phyloP scores from a whole-genome alignment of 1,140 invertebrate genomes.

The Capitella teleta region DNA sequence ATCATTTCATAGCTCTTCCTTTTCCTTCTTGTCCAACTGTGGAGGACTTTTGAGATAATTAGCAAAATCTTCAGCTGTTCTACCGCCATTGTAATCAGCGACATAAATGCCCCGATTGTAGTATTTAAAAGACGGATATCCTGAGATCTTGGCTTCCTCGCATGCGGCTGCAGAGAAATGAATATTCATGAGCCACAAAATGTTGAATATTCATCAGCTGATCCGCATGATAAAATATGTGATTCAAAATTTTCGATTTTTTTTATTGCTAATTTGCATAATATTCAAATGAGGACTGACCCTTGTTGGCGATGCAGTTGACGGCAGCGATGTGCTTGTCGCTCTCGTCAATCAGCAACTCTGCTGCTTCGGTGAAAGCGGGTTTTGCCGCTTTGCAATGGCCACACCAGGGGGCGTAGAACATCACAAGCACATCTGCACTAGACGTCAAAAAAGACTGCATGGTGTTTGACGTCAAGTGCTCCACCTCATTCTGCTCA shows the following conservation, averaged over 20 bases:
- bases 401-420: slow-evolving; percentile 62
- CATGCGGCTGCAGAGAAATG: slow-evolving; percentile 61
- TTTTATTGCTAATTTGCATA: not conserved
- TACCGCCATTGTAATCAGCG: slow-evolving; percentile 53
- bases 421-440: slow-evolving; percentile 61
- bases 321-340: slow-evolving; percentile 80
- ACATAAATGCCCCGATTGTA: slow-evolving; percentile 74
- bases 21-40: too few relatives aligned
- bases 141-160: slow-evolving; percentile 71
- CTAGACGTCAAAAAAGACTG: too few relatives aligned
- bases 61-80: too few relatives aligned
- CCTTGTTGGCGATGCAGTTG: slow-evolving; percentile 81
- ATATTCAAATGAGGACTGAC: too few relatives aligned
- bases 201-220: not conserved
- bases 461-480: too few relatives aligned
- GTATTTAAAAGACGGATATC: slow-evolving; percentile 97
- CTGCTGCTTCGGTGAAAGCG: slow-evolving; percentile 86
- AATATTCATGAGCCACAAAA: slow-evolving; percentile 18
- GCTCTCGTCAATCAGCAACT: slow-evolving; percentile 54
- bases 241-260: not conserved
- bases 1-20: too few relatives aligned
- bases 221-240: not conserved
- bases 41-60: too few relatives aligned
- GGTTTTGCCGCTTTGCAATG: slow-evolving; percentile 63
- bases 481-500: not conserved